A percentile compares a stretch with the other conserved stretches of the same genome.
Evolutionary conservation across 2,888 invertebrate species (phyloP).

Genomic region (Cepaea hortensis): DNA sequence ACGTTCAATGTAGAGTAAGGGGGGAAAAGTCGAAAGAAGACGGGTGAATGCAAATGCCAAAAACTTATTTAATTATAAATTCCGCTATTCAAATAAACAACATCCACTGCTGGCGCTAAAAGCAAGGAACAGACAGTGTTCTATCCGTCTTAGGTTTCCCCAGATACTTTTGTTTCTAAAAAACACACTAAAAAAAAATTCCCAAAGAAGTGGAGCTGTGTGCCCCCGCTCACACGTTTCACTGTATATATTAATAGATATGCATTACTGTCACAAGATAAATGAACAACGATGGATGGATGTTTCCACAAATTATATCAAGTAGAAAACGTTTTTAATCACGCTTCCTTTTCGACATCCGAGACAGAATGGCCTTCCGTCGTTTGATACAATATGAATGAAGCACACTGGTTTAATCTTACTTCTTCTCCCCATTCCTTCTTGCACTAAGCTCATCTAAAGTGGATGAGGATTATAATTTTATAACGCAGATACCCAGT

Average conservation of each 20-base stretch:
- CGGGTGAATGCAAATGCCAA: slow-evolving; percentile 8
- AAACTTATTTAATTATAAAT: slow-evolving; percentile 25
- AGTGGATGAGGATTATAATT: too few relatives aligned
- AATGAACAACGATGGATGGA: slow-evolving; percentile 16
- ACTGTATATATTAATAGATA: slow-evolving; percentile 13
- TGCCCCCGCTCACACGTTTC: background rate
- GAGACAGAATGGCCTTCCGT: too few relatives aligned
- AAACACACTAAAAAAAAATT: background rate
- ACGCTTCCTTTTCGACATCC: too few relatives aligned
- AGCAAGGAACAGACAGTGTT: slow-evolving; percentile 4
- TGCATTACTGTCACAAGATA: slow-evolving; percentile 20
- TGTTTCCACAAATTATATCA: background rate
- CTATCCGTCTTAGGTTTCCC: slow-evolving; percentile 25
- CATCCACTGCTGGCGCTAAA: slow-evolving; percentile 15
- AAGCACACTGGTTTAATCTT: too few relatives aligned
- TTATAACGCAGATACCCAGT: too few relatives aligned
- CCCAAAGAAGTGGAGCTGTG: background rate
- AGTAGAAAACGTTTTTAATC: background rate
- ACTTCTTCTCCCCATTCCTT: too few relatives aligned
- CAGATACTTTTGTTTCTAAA: slow-evolving; percentile 15
- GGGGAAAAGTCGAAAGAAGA: background rate
- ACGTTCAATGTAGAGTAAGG: background rate
- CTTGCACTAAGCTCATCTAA: too few relatives aligned
- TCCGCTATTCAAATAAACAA: slow-evolving; percentile 23
- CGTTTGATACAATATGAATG: too few relatives aligned